These are phyloP conservation scores for Nudaria mundana DNA, from an alignment of 2,888 invertebrate species.

Conservation along the genomic window DNA sequence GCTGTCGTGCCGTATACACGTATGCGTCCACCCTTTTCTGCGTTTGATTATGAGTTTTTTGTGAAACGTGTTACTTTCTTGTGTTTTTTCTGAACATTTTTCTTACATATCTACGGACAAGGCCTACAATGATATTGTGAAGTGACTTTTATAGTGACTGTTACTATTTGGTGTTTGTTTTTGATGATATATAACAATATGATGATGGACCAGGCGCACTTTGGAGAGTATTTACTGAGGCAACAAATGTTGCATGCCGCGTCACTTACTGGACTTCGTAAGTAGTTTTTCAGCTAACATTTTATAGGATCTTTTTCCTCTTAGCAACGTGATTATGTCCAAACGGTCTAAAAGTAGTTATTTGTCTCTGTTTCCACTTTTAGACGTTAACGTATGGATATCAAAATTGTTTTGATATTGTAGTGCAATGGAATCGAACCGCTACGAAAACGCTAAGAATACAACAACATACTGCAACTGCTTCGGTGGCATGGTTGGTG, in stretches of 20 bases:
- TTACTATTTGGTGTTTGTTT: conserved; percentile 35
- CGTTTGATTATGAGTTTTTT: conserved; percentile 64
- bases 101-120: conserved; percentile 31
- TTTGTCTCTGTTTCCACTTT: too few species aligned
- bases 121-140: conserved; percentile 58
- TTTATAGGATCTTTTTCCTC: too few species aligned
- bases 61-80: conserved; percentile 40
- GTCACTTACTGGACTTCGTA: conserved; percentile 69
- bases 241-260: conserved; percentile 77
- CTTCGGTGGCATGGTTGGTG: too few species aligned
- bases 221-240: conserved; percentile 73
- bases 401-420: too few species aligned
- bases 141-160: conserved; percentile 51
- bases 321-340: too few species aligned
- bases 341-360: too few species aligned
- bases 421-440: too few species aligned
- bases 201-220: conserved; percentile 79
- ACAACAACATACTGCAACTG: too few species aligned
- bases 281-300: conserved; percentile 42
- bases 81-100: conserved; percentile 32
- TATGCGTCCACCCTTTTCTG: conserved; percentile 32
- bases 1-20: conserved; percentile 64
- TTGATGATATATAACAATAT: conserved; percentile 38
- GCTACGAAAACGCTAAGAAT: too few species aligned
- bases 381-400: too few species aligned